A percentile compares a stretch with the other conserved stretches of the same genome.
These are phyloP conservation scores for Syngnathus floridae DNA, from an alignment of 2,113 vertebrate species.

Conservation along the genomic window DNA sequence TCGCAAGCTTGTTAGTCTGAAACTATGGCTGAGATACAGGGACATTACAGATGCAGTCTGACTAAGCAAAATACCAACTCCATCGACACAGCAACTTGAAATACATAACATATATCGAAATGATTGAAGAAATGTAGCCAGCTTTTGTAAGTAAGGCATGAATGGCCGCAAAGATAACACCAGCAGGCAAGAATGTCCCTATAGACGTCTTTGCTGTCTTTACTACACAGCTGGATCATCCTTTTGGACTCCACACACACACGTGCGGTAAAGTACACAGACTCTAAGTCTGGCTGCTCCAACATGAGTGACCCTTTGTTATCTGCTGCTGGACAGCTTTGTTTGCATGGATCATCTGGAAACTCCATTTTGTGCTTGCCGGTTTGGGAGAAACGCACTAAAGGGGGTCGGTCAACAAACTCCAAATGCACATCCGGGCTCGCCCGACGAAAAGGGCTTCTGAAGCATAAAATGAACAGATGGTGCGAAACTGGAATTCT, in stretches of 20 bases:
- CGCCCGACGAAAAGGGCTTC: slow-evolving; percentile 15
- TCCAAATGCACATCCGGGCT: slow-evolving; percentile 39
- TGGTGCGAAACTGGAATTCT: slow-evolving; percentile 43
- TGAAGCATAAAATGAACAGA: slow-evolving; percentile 50
- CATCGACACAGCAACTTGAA: slow-evolving; percentile 11
- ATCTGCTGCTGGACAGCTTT: slow-evolving; percentile 57
- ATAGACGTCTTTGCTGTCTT: slow-evolving; percentile 46
- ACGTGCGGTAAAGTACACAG: slow-evolving; percentile 29
- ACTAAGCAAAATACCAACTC: slow-evolving; percentile 35
- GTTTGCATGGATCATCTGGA: slow-evolving; percentile 57
- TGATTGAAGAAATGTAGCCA: slow-evolving; percentile 17
- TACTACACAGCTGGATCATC: slow-evolving; percentile 53
- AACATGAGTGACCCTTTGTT: slow-evolving; percentile 53
- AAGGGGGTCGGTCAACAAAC: slow-evolving; percentile 40
- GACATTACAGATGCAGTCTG: slow-evolving; percentile 39
- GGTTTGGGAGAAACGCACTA: slow-evolving; percentile 33
- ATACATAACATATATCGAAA: no score
- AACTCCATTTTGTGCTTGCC: slow-evolving; percentile 38
- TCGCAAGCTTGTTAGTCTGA: slow-evolving; percentile 52
- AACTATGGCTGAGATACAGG: slow-evolving; percentile 42
- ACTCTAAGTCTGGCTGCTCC: slow-evolving; percentile 28
- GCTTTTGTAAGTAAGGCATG: slow-evolving; percentile 26
- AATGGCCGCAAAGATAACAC: slow-evolving; percentile 40
- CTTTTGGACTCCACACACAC: slow-evolving; percentile 43
- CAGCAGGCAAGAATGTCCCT: slow-evolving; percentile 25